Percentiles rank a stretch among this genome's conserved stretches.
These are phyloP conservation scores for Cnemophilus loriae DNA, from an alignment of 2,113 vertebrate species.

Conservation along the genomic window DNA sequence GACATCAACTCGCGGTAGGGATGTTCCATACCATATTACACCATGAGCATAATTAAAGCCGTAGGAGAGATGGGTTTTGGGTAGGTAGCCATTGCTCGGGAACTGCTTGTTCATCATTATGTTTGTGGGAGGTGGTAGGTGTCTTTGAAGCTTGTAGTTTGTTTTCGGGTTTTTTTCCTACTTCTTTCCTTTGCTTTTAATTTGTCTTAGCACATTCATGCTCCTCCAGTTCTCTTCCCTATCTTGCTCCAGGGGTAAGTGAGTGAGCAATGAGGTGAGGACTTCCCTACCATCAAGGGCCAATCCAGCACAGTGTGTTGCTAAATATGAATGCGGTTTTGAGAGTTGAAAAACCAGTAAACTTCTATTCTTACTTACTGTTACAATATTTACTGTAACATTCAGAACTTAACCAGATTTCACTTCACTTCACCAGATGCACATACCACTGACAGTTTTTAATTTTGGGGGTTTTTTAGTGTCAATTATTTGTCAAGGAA, in stretches of 20 bases:
- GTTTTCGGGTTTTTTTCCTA: not conserved
- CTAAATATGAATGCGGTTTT: not conserved
- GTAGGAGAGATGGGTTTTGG: not conserved
- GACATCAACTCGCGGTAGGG: not conserved
- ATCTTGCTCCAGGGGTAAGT: not conserved
- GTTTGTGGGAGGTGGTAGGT: not conserved
- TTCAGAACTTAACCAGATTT: not conserved
- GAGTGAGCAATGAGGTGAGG: accelerated
- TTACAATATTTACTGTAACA: not conserved
- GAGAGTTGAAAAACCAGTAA: not conserved
- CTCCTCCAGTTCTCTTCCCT: accelerated
- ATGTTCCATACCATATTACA: not conserved
- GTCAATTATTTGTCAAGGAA: not conserved
- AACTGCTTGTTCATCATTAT: not conserved
- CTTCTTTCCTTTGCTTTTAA: not conserved
- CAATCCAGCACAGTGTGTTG: not conserved
- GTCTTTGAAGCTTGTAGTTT: not conserved
- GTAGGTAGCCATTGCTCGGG: not conserved
- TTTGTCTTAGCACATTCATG: not conserved
- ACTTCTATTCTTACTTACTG: not conserved
- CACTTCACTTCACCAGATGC: not conserved
- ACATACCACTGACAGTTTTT: not conserved
- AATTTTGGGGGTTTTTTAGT: not conserved
- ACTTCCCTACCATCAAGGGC: not conserved
- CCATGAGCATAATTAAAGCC: not conserved